A percentile compares a stretch with the other conserved stretches of the same genome.
These are phyloP conservation scores for Rhinoptilus africanus DNA, from an alignment of 2,113 vertebrate species.

Conservation along the genomic window DNA sequence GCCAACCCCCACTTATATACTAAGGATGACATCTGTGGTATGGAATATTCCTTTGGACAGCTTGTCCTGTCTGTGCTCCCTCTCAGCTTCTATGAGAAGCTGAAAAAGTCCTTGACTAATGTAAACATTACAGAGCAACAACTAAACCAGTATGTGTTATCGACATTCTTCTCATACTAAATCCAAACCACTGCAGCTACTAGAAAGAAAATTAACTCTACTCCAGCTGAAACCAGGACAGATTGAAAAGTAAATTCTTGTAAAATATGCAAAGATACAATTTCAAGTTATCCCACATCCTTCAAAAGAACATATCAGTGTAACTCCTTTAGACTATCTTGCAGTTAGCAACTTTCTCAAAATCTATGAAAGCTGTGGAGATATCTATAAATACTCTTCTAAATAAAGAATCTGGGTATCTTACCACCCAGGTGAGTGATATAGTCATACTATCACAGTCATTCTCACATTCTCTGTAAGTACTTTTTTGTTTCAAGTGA, in stretches of 20 bases:
- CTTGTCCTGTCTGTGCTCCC: too few species aligned
- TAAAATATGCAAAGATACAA: background rate
- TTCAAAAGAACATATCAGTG: background rate
- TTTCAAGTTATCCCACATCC: background rate
- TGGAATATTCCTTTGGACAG: too few species aligned
- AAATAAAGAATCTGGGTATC: background rate
- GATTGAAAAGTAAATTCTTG: background rate
- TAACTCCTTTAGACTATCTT: background rate
- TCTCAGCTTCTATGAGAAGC: too few species aligned
- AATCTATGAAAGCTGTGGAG: background rate
- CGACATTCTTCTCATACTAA: too few species aligned
- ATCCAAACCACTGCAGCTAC: too few species aligned
- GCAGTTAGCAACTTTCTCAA: background rate
- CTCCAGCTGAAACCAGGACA: too few species aligned
- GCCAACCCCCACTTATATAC: too few species aligned
- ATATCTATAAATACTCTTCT: background rate
- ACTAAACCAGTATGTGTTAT: too few species aligned
- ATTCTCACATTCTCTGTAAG: background rate
- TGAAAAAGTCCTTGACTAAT: too few species aligned
- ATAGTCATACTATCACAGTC: background rate
- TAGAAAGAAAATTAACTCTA: too few species aligned
- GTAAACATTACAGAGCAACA: too few species aligned
- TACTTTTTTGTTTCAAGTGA: background rate
- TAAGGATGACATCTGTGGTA: too few species aligned
- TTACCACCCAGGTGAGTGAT: background rate